Evolutionary conservation across 2,113 vertebrate species (phyloP).

Genomic region (Clarias batrachus): DNA sequence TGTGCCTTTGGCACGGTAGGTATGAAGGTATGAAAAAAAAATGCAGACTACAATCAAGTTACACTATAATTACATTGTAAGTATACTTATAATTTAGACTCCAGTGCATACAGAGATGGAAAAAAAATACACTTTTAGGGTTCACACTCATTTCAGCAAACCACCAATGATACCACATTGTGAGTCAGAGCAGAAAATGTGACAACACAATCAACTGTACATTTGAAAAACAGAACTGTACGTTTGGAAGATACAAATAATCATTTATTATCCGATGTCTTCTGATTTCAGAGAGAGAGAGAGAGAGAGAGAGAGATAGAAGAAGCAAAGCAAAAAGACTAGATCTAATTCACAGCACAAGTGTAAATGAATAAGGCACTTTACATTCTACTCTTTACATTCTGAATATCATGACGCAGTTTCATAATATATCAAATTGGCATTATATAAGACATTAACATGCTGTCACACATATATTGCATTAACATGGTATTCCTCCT

Average conservation of each 20-base stretch:
- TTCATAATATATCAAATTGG: constrained; percentile 6
- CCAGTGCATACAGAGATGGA: background rate
- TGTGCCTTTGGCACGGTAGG: constrained; percentile 50
- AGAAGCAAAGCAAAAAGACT: background rate
- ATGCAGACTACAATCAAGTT: background rate
- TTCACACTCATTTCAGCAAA: constrained; percentile 37
- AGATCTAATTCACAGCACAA: background rate
- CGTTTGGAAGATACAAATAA: background rate
- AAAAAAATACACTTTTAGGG: constrained; percentile 3
- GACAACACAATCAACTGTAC: constrained; percentile 27
- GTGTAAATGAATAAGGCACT: background rate
- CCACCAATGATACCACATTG: constrained; percentile 33
- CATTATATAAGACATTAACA: background rate
- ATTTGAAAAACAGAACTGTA: constrained; percentile 29
- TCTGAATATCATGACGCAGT: background rate
- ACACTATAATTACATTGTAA: background rate
- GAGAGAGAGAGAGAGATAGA: background rate
- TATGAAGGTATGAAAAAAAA: constrained; percentile 41
- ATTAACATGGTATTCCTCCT: background rate
- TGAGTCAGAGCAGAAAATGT: constrained; percentile 41
- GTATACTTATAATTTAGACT: background rate
- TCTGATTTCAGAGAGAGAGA: background rate
- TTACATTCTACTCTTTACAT: background rate
- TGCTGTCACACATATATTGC: background rate
- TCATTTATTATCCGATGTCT: background rate